A percentile compares a stretch with the other conserved stretches of the same genome.
These are phyloP conservation scores for Margaritifera margaritifera DNA, from an alignment of 2,888 invertebrate species.

Conservation along the genomic window DNA sequence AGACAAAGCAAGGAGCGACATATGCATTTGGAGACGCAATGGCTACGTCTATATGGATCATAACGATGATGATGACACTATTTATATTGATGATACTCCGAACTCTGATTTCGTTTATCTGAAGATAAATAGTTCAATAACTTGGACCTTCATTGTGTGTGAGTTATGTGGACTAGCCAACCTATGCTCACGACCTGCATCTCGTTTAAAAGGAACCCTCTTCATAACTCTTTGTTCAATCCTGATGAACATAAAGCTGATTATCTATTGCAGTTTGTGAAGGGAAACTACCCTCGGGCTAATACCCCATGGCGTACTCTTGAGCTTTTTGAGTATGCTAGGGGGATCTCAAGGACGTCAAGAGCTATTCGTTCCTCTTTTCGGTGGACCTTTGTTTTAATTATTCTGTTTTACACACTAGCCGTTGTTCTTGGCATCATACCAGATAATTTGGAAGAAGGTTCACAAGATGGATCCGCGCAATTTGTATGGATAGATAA, in stretches of 20 bases:
- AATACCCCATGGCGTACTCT: slow-evolving; percentile 17
- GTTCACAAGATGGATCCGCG: slow-evolving; percentile 6
- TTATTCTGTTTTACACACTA: slow-evolving; percentile 12
- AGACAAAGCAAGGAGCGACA: neutral
- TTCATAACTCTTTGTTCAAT: slow-evolving; percentile 11
- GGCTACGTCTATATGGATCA: too few relatives aligned
- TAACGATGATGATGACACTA: too few relatives aligned
- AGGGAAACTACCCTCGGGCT: slow-evolving; percentile 12
- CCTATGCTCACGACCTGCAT: slow-evolving; percentile 10
- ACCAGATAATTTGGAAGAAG: slow-evolving; percentile 9
- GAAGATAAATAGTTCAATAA: slow-evolving; percentile 14
- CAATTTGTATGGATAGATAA: neutral
- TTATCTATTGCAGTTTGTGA: slow-evolving; percentile 12
- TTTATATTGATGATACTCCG: neutral
- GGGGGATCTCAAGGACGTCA: slow-evolving; percentile 22
- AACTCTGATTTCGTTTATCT: slow-evolving; percentile 15
- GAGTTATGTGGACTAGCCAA: slow-evolving; percentile 19
- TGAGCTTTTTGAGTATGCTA: slow-evolving; percentile 25
- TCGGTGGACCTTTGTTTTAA: slow-evolving; percentile 23
- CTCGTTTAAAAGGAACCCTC: slow-evolving; percentile 16
- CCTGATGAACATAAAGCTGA: slow-evolving; percentile 15
- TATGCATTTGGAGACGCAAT: too few relatives aligned
- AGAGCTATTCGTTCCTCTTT: slow-evolving; percentile 16
- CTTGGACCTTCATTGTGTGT: slow-evolving; percentile 10
- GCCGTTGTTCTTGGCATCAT: slow-evolving; percentile 16